Percentiles rank a stretch among this genome's conserved stretches.
phyloP scores from a whole-genome alignment of 2,113 vertebrate genomes.

The Corythoichthys intestinalis region DNA sequence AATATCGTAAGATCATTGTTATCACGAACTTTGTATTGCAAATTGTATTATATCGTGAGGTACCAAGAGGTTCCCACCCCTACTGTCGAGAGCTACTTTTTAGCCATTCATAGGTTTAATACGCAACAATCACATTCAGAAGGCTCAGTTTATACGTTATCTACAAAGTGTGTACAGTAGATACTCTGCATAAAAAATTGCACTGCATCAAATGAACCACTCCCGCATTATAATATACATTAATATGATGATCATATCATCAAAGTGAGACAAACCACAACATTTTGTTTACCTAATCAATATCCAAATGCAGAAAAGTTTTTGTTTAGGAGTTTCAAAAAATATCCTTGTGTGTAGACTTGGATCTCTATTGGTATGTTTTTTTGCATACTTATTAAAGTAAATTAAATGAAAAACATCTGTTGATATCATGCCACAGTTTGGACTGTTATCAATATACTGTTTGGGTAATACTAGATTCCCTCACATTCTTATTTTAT shows the following conservation, averaged over 20 bases:
- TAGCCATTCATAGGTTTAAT: background rate
- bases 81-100: background rate
- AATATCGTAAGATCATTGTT: too few relatives aligned
- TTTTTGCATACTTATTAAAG: background rate
- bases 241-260: background rate
- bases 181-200: background rate
- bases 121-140: background rate
- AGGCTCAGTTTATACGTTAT: background rate
- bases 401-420: background rate
- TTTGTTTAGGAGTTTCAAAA: too few relatives aligned
- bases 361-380: background rate
- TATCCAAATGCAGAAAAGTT: background rate
- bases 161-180: too few relatives aligned
- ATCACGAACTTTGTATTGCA: too few relatives aligned
- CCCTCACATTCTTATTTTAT: background rate
- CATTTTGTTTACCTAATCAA: background rate
- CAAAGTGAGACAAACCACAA: background rate
- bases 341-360: background rate
- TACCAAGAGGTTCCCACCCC: too few relatives aligned
- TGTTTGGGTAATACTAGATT: background rate
- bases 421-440: background rate
- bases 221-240: background rate
- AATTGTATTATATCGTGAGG: too few relatives aligned
- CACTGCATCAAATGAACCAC: background rate
- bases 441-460: background rate